phyloP scores from a whole-genome alignment of 2,888 invertebrate species.

The Amorpha juglandis region DNA sequence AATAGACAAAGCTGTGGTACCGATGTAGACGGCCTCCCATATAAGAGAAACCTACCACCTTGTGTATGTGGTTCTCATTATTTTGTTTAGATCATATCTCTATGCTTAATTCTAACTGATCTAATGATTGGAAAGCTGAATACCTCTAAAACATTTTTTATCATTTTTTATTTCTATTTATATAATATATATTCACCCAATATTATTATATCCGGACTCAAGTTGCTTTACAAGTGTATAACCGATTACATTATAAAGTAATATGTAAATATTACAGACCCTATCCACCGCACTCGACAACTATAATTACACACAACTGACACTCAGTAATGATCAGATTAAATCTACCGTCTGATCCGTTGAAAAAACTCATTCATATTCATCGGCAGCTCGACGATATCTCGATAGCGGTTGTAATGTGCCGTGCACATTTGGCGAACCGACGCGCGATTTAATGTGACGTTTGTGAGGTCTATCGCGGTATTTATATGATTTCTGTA shows the following conservation, averaged over 20 bases:
- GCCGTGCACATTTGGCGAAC: not conserved
- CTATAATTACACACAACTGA: slow-evolving; percentile 74
- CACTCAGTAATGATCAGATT: slow-evolving; percentile 70
- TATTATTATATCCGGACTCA: not conserved
- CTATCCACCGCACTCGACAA: slow-evolving; percentile 31
- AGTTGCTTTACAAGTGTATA: not conserved
- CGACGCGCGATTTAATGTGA: not conserved
- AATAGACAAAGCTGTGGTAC: too few relatives aligned
- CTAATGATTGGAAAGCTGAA: too few relatives aligned
- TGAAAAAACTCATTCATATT: slow-evolving; percentile 74
- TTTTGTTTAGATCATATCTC: too few relatives aligned
- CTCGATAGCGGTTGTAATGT: slow-evolving; percentile 42
- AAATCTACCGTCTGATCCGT: slow-evolving; percentile 55
- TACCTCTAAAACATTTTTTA: too few relatives aligned
- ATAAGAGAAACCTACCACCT: too few relatives aligned
- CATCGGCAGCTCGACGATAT: slow-evolving; percentile 53
- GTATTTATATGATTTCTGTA: too few relatives aligned
- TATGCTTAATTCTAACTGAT: too few relatives aligned
- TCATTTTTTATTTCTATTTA: not conserved
- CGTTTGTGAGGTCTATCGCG: too few relatives aligned
- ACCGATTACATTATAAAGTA: slow-evolving; percentile 5
- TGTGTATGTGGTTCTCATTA: too few relatives aligned
- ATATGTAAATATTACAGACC: not conserved
- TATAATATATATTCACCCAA: too few relatives aligned
- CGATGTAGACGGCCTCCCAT: too few relatives aligned